Conservation (phyloP, 2,888 invertebrate genomes). For the Meteorus colon region DNA sequence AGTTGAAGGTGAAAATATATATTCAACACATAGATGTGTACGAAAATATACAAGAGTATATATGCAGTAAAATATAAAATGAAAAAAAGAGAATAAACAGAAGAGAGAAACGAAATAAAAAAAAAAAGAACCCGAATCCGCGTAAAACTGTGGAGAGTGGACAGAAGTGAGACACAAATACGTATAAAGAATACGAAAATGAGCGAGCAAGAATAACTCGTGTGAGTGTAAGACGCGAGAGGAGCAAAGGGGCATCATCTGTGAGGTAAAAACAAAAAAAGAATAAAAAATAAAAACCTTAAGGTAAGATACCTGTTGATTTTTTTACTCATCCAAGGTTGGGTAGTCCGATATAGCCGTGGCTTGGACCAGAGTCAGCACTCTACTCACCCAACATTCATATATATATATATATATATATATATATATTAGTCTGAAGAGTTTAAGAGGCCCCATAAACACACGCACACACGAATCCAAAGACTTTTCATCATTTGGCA, state of each 20-base stretch:
- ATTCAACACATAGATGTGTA: background rate
- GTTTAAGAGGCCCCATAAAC: conserved; percentile 64
- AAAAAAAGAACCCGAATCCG: conserved; percentile 20
- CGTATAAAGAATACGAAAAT: background rate
- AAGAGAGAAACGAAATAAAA: conserved; percentile 25
- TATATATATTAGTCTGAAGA: conserved; percentile 44
- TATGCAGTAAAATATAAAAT: conserved; percentile 5
- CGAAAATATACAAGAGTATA: conserved; percentile 13
- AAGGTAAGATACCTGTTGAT: conserved; percentile 58
- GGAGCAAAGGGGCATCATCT: background rate
- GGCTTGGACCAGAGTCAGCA: conserved; percentile 62
- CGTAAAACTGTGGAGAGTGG: background rate
- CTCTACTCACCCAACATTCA: conserved; percentile 44
- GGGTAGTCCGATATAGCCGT: conserved; percentile 67
- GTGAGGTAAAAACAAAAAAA: background rate
- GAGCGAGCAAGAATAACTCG: background rate
- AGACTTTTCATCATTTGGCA: conserved; percentile 21
- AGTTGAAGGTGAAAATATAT: conserved; percentile 26
- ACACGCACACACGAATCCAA: conserved; percentile 49
- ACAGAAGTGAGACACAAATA: background rate
- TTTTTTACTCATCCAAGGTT: conserved; percentile 69
- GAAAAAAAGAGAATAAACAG: conserved; percentile 14
- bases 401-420: background rate
- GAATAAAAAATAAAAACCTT: conserved; percentile 36
- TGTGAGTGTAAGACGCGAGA: background rate